Evolutionary conservation across 2,797 vertebrate genomes (phyloP).

Genomic region (Chelidonichthys spinosus): DNA sequence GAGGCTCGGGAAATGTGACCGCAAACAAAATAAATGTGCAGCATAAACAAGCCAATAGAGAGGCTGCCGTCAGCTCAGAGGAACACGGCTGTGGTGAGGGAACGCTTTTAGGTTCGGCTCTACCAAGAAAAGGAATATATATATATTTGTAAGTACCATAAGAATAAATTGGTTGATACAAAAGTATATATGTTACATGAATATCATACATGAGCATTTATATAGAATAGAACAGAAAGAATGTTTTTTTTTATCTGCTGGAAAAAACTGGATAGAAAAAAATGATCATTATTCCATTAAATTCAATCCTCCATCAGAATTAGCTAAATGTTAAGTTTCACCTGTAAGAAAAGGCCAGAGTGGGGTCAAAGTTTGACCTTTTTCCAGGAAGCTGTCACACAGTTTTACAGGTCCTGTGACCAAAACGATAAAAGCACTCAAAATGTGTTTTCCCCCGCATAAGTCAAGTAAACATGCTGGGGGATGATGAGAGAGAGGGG

Average conservation of each 20-base stretch:
- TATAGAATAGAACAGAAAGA: not conserved
- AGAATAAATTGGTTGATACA: not conserved
- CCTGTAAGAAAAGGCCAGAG: not conserved
- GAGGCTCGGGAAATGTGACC: constrained; percentile 43
- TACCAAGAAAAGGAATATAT: not conserved
- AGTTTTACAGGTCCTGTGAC: constrained; percentile 1
- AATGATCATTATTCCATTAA: no score
- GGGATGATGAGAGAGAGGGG: not conserved
- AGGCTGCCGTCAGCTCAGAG: constrained; percentile 29
- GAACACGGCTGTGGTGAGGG: constrained; percentile 14
- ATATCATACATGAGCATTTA: not conserved
- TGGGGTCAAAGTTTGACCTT: constrained; percentile 4
- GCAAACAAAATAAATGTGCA: constrained; percentile 52
- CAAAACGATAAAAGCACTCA: no score
- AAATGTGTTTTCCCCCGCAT: constrained; percentile 44
- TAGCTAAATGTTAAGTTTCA: not conserved
- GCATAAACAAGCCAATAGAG: constrained; percentile 56
- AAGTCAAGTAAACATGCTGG: constrained; percentile 58
- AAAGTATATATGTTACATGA: not conserved
- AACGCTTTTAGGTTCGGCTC: constrained; percentile 16
- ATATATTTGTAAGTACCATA: not conserved
- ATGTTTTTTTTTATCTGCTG: not conserved
- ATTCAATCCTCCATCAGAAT: constrained; percentile 3
- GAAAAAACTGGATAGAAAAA: not conserved
- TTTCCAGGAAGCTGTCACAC: constrained; percentile 46